These are phyloP conservation scores for Neoniphon sammara DNA, from an alignment of 2,797 vertebrate species.

Conservation along the genomic window DNA sequence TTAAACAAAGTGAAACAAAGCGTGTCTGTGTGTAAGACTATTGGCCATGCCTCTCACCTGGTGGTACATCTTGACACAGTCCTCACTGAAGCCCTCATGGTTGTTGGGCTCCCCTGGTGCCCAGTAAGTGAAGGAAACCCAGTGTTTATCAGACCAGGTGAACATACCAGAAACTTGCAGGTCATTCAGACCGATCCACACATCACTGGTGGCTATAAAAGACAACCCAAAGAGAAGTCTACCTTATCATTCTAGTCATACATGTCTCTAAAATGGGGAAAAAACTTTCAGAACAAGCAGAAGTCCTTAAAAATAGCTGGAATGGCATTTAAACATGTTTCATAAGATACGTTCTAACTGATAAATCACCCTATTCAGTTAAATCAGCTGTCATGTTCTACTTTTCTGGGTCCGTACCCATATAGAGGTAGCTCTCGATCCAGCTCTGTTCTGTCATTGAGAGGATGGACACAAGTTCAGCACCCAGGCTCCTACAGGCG, in stretches of 20 bases:
- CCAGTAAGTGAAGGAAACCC: constrained; percentile 83
- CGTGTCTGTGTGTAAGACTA: not conserved
- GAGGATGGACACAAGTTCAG: constrained; percentile 81
- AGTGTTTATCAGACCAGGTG: constrained; percentile 79
- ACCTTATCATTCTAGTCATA: not conserved
- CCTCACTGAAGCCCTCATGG: constrained; percentile 78
- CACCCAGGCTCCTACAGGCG: constrained; percentile 74
- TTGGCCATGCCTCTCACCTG: constrained; percentile 61
- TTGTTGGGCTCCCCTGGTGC: constrained; percentile 84
- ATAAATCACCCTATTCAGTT: not conserved
- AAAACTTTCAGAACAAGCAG: not conserved
- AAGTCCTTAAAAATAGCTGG: too few relatives aligned
- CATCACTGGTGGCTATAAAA: constrained; percentile 76
- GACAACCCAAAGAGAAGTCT: not conserved
- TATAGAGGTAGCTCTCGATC: constrained; percentile 85
- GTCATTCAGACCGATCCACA: constrained; percentile 85
- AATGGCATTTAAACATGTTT: too few relatives aligned
- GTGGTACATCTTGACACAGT: constrained; percentile 83
- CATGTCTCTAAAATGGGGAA: not conserved
- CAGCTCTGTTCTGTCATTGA: constrained; percentile 85
- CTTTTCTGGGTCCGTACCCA: constrained; percentile 67
- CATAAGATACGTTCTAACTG: not conserved
- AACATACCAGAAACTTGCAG: constrained; percentile 71
- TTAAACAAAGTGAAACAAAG: not conserved
- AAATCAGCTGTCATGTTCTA: not conserved